Evolutionary conservation across 2,797 vertebrate genomes (phyloP).

Genomic region (Siniperca obscura): DNA sequence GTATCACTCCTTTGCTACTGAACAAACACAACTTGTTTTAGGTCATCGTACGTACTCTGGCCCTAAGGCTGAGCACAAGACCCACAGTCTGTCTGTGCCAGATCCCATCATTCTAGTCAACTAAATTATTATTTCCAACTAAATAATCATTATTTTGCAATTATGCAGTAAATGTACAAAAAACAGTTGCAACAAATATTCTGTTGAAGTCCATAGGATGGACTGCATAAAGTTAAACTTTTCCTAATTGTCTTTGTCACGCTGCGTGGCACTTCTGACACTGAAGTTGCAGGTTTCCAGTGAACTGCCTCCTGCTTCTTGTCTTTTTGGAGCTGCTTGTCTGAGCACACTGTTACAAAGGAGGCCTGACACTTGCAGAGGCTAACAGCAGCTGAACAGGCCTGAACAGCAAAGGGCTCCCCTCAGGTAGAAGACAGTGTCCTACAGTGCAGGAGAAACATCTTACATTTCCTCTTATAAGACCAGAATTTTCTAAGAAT

Average conservation of each 20-base stretch:
- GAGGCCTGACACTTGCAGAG: constrained; percentile 38
- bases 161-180: neutral
- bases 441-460: neutral
- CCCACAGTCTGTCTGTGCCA: neutral
- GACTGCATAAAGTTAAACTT: neutral
- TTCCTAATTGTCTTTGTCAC: neutral
- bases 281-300: neutral
- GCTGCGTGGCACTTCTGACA: neutral
- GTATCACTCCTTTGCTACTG: neutral
- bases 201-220: neutral
- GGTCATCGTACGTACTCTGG: neutral
- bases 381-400: constrained; percentile 14
- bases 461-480: neutral
- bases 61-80: neutral
- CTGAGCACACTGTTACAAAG: constrained; percentile 13
- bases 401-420: constrained; percentile 25
- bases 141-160: neutral
- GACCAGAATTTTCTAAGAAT: neutral
- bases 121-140: neutral
- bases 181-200: neutral
- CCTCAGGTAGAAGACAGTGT: neutral
- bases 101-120: neutral
- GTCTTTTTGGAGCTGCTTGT: constrained; percentile 10
- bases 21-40: neutral
- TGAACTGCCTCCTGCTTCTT: constrained; percentile 20